Percentiles rank a stretch among this genome's conserved stretches.
phyloP scores from a whole-genome alignment of 2,113 vertebrate species.

The Ictidomys tridecemlineatus region DNA sequence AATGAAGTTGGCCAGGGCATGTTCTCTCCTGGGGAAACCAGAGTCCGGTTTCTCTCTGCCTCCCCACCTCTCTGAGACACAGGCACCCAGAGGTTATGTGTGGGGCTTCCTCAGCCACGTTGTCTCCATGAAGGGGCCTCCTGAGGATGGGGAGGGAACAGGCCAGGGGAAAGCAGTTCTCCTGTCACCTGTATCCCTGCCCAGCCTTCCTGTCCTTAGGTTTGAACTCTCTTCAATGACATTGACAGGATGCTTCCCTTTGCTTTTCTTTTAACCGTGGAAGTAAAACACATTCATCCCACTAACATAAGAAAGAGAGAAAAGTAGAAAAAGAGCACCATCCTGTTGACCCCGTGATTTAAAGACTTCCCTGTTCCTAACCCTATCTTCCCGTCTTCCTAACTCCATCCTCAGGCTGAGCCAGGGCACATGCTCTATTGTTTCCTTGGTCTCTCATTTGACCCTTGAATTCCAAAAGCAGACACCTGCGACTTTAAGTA shows the following conservation, averaged over 20 bases:
- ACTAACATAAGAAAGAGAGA: background rate
- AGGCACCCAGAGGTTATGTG: too few species aligned
- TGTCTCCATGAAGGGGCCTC: too few species aligned
- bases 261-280: background rate
- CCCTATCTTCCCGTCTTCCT: too few species aligned
- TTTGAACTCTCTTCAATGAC: background rate
- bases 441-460: background rate
- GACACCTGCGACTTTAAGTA: background rate
- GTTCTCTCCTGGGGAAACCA: too few species aligned
- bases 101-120: background rate
- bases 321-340: background rate
- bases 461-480: background rate
- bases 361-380: background rate
- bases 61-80: too few species aligned
- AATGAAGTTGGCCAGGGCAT: background rate
- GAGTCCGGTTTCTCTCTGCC: rapidly evolving
- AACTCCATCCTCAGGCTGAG: too few species aligned
- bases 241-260: background rate
- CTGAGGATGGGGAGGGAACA: background rate
- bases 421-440: too few species aligned
- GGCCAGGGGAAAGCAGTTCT: too few species aligned
- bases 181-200: too few species aligned
- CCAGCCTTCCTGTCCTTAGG: too few species aligned
- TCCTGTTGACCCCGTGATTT: too few species aligned
- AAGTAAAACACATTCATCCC: background rate